Evolutionary conservation across 1,140 invertebrate species (phyloP).

Genomic region (Euwallacea similis): DNA sequence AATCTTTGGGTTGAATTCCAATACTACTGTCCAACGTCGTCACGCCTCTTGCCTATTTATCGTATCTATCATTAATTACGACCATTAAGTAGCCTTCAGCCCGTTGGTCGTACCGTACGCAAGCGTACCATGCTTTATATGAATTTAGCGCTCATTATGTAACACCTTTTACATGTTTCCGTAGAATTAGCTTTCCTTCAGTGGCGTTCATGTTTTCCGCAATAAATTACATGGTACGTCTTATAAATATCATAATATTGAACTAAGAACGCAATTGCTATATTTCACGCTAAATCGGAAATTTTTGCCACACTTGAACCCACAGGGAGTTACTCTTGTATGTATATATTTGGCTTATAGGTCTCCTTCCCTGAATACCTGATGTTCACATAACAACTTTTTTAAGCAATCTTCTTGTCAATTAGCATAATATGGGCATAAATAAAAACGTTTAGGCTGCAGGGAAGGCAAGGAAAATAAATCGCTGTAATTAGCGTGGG

Average conservation of each 20-base stretch:
- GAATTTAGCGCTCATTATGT: conserved; percentile 14
- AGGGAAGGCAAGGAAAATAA: neutral
- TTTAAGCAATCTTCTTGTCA: neutral
- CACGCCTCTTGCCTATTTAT: conserved; percentile 28
- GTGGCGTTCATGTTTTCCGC: conserved; percentile 5
- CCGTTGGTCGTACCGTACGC: conserved; percentile 29
- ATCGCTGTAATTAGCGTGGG: conserved; percentile 1
- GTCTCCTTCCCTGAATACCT: neutral
- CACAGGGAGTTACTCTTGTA: too few species aligned
- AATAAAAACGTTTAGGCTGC: neutral
- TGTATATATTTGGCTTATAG: neutral
- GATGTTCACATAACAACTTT: neutral
- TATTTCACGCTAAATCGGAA: neutral
- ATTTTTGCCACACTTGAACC: neutral
- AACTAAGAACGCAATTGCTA: neutral
- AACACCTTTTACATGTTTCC: conserved; percentile 16
- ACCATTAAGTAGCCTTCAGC: conserved; percentile 24
- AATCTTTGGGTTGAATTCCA: too few species aligned
- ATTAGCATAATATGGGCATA: neutral
- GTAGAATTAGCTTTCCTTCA: conserved; percentile 17
- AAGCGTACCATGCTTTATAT: conserved; percentile 15
- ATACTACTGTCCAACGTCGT: conserved; percentile 1
- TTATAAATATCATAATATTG: neutral
- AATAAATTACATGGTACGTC: neutral
- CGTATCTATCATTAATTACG: conserved; percentile 34